Percentiles rank a stretch among this genome's conserved stretches.
phyloP scores from a whole-genome alignment of 2,888 invertebrate species.

The Philhelius pedissequus region DNA sequence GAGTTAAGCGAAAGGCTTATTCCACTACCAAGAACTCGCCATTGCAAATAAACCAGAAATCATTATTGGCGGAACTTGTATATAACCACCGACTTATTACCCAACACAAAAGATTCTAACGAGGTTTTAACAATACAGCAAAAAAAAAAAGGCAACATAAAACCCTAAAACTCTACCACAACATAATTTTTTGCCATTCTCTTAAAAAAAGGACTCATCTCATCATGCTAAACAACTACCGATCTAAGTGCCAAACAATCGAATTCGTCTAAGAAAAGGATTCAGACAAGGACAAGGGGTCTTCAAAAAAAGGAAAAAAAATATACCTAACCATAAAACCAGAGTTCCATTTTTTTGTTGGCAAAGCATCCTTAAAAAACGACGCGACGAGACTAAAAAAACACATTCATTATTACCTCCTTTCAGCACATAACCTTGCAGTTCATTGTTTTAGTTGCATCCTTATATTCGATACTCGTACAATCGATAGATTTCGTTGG shows the following conservation, averaged over 20 bases:
- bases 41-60: slow-evolving; percentile 20
- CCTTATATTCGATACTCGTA: slow-evolving; percentile 48
- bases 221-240: slow-evolving; percentile 29
- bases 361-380: not conserved
- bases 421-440: slow-evolving; percentile 49
- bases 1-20: slow-evolving; percentile 57
- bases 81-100: slow-evolving; percentile 64
- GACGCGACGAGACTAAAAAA: slow-evolving; percentile 8
- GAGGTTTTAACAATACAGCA: not conserved
- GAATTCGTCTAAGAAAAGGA: slow-evolving; percentile 34
- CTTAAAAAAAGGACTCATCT: slow-evolving; percentile 46
- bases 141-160: slow-evolving; percentile 15
- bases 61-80: slow-evolving; percentile 58
- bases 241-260: slow-evolving; percentile 44
- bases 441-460: slow-evolving; percentile 44
- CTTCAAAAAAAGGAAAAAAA: slow-evolving; percentile 1
- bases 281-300: slow-evolving; percentile 38
- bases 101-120: slow-evolving; percentile 42
- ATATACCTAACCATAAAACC: slow-evolving; percentile 23
- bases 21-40: not conserved
- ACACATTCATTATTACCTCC: slow-evolving; percentile 60
- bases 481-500: slow-evolving; percentile 32
- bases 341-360: not conserved
- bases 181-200: slow-evolving; percentile 57
- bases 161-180: slow-evolving; percentile 63